phyloP scores from a whole-genome alignment of 2,888 invertebrate genomes.

The Isoperla grammatica region DNA sequence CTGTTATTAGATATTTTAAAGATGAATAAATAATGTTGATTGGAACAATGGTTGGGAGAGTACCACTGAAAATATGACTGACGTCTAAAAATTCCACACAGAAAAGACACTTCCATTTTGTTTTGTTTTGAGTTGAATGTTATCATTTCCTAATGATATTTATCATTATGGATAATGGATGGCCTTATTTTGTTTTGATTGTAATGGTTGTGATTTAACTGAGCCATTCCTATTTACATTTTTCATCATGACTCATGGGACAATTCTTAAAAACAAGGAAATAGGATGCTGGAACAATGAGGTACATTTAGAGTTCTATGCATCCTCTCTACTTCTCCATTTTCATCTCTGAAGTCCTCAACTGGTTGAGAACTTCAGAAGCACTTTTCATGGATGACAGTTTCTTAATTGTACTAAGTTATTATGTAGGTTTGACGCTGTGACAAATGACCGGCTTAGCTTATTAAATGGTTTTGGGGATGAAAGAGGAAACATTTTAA shows the following conservation, averaged over 20 bases:
- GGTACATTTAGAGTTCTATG: neutral
- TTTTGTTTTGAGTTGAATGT: neutral
- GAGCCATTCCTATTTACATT: neutral
- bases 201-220: neutral
- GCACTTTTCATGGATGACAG: neutral
- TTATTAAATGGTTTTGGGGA: no score
- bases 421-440: neutral
- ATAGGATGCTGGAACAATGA: no score
- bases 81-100: no score
- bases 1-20: no score
- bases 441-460: no score
- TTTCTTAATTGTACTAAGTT: neutral
- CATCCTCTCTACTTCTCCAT: neutral
- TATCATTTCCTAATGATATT: conserved; percentile 24
- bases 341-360: conserved; percentile 30
- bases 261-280: no score
- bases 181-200: no score
- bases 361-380: conserved; percentile 31
- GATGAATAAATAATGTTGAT: no score
- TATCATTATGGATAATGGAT: conserved; percentile 25
- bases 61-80: no score
- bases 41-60: neutral
- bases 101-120: no score
- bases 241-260: no score
- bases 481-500: no score